Base-by-base conservation (phyloP, 1,140 invertebrate genomes). In the Leptinotarsa texana region DNA sequence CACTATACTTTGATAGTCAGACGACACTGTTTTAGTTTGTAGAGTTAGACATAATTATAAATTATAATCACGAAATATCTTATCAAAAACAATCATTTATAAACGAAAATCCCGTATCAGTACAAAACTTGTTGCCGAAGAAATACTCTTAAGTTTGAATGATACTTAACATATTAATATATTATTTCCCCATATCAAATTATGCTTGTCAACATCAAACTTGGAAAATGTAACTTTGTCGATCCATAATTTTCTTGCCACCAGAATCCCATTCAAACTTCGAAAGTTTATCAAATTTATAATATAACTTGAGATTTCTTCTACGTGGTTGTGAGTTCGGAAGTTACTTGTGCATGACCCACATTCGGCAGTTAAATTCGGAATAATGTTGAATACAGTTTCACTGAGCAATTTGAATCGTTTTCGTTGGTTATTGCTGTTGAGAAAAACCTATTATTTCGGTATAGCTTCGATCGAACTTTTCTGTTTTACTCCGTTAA, bases 241-340 rank as follows among this genome's bases (percentile, higher is more conserved):
- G 51, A 15, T 57, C 51, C 17, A 57, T 57, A 57, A 57, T 57
- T 4, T 57, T 1, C 13, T 57, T 57, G 51, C 51, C 51, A 57
- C 51, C 51, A 18, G 51, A 17, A 57, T 17, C 51, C 51, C n/a
- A 57, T 57, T 57, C 51, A 57, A 57, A 57, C 51, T 57, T 57
- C 13, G 51, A 13, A 57, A 57, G 51, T 57, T 57, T 57, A 57
- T 57, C 6, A n/a, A 57, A 57, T 57, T 57, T 57, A 57, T 57
- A 57, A 57, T 57, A 57, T 57, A 57, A 57, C 51, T 57, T 57
- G 51, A 57, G 51, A 57, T 57, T 57, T 57, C 51, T 57, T 57
- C 17, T 18, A 18, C 15, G 51, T 42, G 33, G 33, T 42, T 42
- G 33, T 11, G n/a, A 15, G 17, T 15, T 57, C 51, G 51, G n/a